Evolutionary conservation across 2,888 invertebrate genomes (phyloP).

Genomic region (Hydriomena furcata): DNA sequence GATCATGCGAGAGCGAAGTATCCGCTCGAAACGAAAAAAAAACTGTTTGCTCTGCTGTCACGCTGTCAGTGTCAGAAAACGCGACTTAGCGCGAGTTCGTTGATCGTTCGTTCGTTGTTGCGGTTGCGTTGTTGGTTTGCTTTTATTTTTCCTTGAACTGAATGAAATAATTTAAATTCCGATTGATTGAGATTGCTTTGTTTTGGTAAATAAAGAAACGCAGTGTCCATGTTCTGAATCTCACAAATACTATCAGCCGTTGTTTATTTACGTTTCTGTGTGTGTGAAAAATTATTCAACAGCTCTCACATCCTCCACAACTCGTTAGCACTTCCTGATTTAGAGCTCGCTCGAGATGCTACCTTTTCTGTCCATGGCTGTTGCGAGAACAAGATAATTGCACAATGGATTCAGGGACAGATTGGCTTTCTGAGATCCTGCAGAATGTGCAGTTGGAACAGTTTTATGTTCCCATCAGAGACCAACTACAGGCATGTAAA

Average conservation of each 20-base stretch:
- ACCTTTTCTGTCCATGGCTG: constrained; percentile 45
- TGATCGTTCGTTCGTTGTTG: constrained; percentile 11
- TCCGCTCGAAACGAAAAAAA: too few species aligned
- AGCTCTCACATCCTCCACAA: constrained; percentile 46
- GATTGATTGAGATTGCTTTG: constrained; percentile 12
- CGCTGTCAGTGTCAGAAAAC: constrained; percentile 4
- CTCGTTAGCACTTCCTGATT: constrained; percentile 64
- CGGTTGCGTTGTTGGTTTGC: constrained; percentile 17
- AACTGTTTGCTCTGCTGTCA: too few species aligned
- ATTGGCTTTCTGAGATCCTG: constrained; percentile 93
- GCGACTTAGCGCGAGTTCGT: too few species aligned
- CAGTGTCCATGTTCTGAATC: constrained; percentile 18
- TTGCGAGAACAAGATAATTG: constrained; percentile 35
- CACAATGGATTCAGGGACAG: constrained; percentile 82
- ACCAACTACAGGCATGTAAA: constrained; percentile 95
- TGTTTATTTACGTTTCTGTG: constrained; percentile 1
- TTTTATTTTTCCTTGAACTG: constrained; percentile 20
- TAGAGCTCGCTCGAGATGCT: constrained; percentile 61
- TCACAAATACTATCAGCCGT: constrained; percentile 3
- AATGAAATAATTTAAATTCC: constrained; percentile 2
- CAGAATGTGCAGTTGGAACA: constrained; percentile 96
- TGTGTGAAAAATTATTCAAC: constrained; percentile 33
- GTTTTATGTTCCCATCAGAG: constrained; percentile 94
- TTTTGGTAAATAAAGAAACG: constrained; percentile 24
- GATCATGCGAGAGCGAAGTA: too few species aligned